Evolutionary conservation across 2,113 vertebrate genomes (phyloP).

Genomic region (Ophiodon elongatus): DNA sequence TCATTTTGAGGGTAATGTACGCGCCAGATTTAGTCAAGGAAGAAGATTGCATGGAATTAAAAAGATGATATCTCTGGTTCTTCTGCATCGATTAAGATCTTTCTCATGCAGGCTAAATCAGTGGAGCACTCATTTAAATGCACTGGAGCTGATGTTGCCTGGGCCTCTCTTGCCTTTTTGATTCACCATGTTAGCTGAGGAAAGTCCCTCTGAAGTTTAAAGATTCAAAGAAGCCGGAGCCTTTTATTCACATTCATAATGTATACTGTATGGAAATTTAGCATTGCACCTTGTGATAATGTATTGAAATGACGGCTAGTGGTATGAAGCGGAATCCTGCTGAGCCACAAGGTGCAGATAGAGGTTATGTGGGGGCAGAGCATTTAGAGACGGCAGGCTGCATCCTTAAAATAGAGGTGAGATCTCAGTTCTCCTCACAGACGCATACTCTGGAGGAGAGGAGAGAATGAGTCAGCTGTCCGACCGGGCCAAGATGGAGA

Average conservation of each 20-base stretch:
- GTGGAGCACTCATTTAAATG: neutral
- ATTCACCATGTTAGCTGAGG: neutral
- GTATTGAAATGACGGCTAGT: conserved; percentile 1
- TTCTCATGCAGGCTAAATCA: neutral
- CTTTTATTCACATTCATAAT: conserved; percentile 5
- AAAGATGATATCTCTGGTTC: neutral
- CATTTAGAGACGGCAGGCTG: conserved; percentile 64
- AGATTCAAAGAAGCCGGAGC: conserved; percentile 1
- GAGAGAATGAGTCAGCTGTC: conserved; percentile 78
- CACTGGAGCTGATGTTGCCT: neutral
- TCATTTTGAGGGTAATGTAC: neutral
- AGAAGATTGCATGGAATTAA: neutral
- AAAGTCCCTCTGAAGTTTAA: conserved; percentile 16
- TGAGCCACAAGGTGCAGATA: conserved; percentile 46
- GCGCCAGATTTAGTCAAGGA: neutral
- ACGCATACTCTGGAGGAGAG: conserved; percentile 67
- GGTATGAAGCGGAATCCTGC: conserved; percentile 45
- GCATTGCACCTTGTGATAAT: conserved; percentile 12
- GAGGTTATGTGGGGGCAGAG: conserved; percentile 63
- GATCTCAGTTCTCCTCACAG: conserved; percentile 74
- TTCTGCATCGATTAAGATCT: neutral
- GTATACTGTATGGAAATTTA: neutral
- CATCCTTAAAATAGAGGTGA: conserved; percentile 76
- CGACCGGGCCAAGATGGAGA: conserved; percentile 63
- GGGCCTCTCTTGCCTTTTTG: conserved; percentile 2